These are phyloP conservation scores for Eidolon dupreanum DNA, from an alignment of 2,797 vertebrate genomes.

Conservation along the genomic window DNA sequence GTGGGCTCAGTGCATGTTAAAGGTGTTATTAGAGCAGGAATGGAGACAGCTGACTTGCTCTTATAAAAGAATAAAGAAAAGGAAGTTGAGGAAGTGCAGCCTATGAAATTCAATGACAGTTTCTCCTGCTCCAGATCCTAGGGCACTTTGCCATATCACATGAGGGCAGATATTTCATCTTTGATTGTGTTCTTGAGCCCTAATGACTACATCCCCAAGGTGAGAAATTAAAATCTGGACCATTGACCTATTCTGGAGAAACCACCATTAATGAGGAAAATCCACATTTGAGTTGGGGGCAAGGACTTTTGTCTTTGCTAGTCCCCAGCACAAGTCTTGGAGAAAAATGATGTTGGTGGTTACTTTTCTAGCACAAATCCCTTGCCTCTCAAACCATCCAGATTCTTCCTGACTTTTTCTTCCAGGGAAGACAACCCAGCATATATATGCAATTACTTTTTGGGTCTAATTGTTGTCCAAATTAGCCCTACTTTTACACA, in stretches of 20 bases:
- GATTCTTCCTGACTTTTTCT: not conserved
- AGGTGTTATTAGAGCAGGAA: not conserved
- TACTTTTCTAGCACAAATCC: not conserved
- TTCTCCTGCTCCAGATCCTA: not conserved
- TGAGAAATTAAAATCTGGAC: not conserved
- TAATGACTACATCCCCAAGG: not conserved
- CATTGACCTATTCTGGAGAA: not conserved
- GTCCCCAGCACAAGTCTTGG: not conserved
- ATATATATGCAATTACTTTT: not conserved
- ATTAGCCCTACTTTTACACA: not conserved
- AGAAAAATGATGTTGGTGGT: not conserved
- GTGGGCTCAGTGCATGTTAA: not conserved
- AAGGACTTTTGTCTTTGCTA: not conserved
- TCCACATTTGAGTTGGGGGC: too few relatives aligned
- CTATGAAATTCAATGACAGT: not conserved
- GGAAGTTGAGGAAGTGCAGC: not conserved
- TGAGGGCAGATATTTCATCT: fast-evolving
- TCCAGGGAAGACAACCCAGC: not conserved
- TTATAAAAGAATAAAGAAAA: not conserved
- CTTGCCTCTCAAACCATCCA: not conserved
- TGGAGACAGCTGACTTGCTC: not conserved
- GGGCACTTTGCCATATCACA: not conserved
- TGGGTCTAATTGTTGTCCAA: not conserved
- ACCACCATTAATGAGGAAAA: not conserved
- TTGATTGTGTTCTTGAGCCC: not conserved